These are phyloP conservation scores for Sebastes umbrosus DNA, from an alignment of 2,797 vertebrate species.

Conservation along the genomic window DNA sequence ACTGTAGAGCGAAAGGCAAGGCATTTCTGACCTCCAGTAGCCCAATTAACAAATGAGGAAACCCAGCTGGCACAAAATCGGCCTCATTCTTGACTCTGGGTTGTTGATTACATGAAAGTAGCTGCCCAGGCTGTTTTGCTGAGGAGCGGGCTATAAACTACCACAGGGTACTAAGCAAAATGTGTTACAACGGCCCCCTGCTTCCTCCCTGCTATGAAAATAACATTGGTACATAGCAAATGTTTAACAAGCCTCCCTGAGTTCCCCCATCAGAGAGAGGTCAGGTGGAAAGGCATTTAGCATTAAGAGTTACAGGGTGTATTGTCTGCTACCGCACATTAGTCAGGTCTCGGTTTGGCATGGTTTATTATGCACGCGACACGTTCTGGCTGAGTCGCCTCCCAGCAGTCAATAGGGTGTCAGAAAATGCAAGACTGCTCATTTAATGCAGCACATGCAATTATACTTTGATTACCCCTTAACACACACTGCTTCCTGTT, in stretches of 20 bases:
- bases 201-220: slow-evolving; percentile 31
- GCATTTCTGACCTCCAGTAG: slow-evolving; percentile 2
- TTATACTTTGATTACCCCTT: slow-evolving; percentile 29
- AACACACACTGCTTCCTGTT: slow-evolving; percentile 12
- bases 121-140: slow-evolving; percentile 13
- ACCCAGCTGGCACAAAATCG: slow-evolving; percentile 27
- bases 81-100: slow-evolving; percentile 15
- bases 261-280: background rate
- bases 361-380: slow-evolving; percentile 38
- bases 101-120: slow-evolving; percentile 54
- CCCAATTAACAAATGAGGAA: slow-evolving; percentile 25
- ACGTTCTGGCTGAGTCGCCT: slow-evolving; percentile 30
- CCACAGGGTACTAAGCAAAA: slow-evolving; percentile 40
- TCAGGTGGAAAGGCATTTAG: slow-evolving; percentile 53
- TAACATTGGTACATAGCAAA: slow-evolving; percentile 51
- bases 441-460: slow-evolving; percentile 38
- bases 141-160: slow-evolving; percentile 1
- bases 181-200: slow-evolving; percentile 8
- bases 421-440: slow-evolving; percentile 46
- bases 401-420: slow-evolving; percentile 32
- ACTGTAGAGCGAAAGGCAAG: background rate
- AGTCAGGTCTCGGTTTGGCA: slow-evolving; percentile 36
- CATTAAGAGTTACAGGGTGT: slow-evolving; percentile 17
- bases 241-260: slow-evolving; percentile 52
- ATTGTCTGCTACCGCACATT: slow-evolving; percentile 27